A percentile compares a stretch with the other conserved stretches of the same genome.
phyloP scores from a whole-genome alignment of 2,797 vertebrate genomes.

The Bovichtus diacanthus region DNA sequence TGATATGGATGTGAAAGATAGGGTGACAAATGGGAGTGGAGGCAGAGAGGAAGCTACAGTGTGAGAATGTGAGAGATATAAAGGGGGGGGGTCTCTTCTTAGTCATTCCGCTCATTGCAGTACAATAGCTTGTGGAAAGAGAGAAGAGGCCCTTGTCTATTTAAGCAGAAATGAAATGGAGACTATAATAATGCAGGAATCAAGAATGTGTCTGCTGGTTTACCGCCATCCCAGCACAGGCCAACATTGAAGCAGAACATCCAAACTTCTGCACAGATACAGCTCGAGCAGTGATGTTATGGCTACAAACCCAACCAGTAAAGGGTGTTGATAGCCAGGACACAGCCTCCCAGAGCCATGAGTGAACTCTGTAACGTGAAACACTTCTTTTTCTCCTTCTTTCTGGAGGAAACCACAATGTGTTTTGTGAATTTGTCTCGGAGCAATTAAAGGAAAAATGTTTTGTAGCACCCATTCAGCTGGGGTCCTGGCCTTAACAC shows the following conservation, averaged over 20 bases:
- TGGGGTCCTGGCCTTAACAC: background rate
- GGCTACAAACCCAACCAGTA: conserved; percentile 45
- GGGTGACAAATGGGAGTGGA: conserved; percentile 36
- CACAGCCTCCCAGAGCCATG: conserved; percentile 22
- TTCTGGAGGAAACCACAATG: background rate
- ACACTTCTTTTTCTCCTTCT: conserved; percentile 23
- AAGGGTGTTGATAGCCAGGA: conserved; percentile 53
- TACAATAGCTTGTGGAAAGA: conserved; percentile 48
- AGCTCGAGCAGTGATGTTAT: conserved; percentile 51
- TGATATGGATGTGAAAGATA: conserved; percentile 49
- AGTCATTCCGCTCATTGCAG: conserved; percentile 33
- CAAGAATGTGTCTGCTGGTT: conserved; percentile 71
- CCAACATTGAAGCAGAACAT: conserved; percentile 41
- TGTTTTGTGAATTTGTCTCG: conserved; percentile 8
- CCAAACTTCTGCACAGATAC: conserved; percentile 28
- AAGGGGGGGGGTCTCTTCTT: conserved; percentile 27
- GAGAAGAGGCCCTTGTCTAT: conserved; percentile 43
- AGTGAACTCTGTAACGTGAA: conserved; percentile 35
- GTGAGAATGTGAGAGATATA: conserved; percentile 45
- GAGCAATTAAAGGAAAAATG: background rate
- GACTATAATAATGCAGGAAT: conserved; percentile 59
- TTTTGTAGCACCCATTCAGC: background rate
- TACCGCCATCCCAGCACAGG: conserved; percentile 40
- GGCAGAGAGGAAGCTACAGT: conserved; percentile 41
- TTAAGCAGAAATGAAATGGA: conserved; percentile 62